Evolutionary conservation across 1,140 invertebrate species (phyloP), one percentile per base, ranked within the genome.

Genomic region (Ceratina japonica): DNA sequence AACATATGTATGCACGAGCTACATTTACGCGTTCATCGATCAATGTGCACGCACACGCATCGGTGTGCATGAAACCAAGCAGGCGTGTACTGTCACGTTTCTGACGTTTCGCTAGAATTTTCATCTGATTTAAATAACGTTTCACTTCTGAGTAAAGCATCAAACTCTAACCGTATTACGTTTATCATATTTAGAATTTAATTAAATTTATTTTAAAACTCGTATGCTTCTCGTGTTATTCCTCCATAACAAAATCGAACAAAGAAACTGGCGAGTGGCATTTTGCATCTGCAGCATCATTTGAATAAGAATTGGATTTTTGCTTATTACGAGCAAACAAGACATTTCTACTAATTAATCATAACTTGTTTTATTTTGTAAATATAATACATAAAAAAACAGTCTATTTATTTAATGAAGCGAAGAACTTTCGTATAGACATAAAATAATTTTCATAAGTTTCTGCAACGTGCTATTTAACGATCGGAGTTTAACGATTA

Each of bases 41-140:
- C 77, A 76, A 83, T 86, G 79, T 72, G 68, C 59, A 65, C 66
- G 56, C 62, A 68, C 58, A 76, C 78, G 69, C 75, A 73, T 74
- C 78, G 63, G 77, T 64, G 65, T 82, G 27, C 64, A 80, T 71
- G 71, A 76, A 75, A 70, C 56, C 68, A 72, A 75, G 72, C 81
- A 75, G 58, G 24, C 72, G 70, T 64, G 70, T 71, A 59, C 51
- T 74, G 75, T 84, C 77, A 69, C 27, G 63, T 56, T 69, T 75
- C 58, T 80, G 68, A 84, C 68, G 62, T 82, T 70, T 69, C 27
- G 12, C 10, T 24, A 3, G n/a, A 65, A 64, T 63, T 78, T 75
- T 79, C 64, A 15, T 58, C 37, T 44, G 37, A 0, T 44, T 44
- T 44, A 44, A 44, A 44, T 44, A 58, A 44, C 70, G 58, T 24